These are phyloP conservation scores for Rhagonycha fulva DNA, from an alignment of 2,888 invertebrate genomes.

Conservation along the genomic window DNA sequence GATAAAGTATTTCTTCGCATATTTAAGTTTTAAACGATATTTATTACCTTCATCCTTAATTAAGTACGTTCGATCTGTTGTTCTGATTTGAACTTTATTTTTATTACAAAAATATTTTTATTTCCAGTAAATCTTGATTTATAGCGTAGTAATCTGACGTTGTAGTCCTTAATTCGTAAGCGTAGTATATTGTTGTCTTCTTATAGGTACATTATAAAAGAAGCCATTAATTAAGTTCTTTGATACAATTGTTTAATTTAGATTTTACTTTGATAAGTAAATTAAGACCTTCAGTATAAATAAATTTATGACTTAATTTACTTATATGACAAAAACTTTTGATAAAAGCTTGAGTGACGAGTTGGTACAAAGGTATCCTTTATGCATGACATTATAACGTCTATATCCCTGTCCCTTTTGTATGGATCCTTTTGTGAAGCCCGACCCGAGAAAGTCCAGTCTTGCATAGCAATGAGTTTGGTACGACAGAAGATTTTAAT, in stretches of 20 bases:
- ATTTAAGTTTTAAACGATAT: background rate
- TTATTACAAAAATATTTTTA: background rate
- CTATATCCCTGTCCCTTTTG: slow-evolving; percentile 49
- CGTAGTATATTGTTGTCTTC: background rate
- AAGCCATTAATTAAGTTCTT: background rate
- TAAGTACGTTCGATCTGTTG: background rate
- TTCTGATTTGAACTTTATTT: background rate
- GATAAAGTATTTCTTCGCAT: background rate
- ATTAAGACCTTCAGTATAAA: background rate
- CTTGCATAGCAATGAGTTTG: slow-evolving; percentile 55
- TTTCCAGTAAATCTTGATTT: background rate
- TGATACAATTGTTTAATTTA: background rate
- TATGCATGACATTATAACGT: slow-evolving; percentile 52
- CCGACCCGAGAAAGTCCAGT: slow-evolving; percentile 47
- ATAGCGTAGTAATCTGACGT: background rate
- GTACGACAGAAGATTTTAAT: slow-evolving; percentile 52
- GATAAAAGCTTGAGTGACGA: slow-evolving; percentile 47
- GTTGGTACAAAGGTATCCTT: slow-evolving; percentile 49
- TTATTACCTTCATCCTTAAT: background rate
- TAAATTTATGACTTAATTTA: background rate
- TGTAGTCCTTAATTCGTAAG: no score
- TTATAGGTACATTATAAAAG: background rate
- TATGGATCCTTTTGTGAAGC: slow-evolving; percentile 50
- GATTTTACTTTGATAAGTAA: background rate
- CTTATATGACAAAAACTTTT: background rate